Percentiles rank a stretch among this genome's conserved stretches.
Evolutionary conservation across 2,888 invertebrate genomes (phyloP).

Genomic region (Smittia sp.): DNA sequence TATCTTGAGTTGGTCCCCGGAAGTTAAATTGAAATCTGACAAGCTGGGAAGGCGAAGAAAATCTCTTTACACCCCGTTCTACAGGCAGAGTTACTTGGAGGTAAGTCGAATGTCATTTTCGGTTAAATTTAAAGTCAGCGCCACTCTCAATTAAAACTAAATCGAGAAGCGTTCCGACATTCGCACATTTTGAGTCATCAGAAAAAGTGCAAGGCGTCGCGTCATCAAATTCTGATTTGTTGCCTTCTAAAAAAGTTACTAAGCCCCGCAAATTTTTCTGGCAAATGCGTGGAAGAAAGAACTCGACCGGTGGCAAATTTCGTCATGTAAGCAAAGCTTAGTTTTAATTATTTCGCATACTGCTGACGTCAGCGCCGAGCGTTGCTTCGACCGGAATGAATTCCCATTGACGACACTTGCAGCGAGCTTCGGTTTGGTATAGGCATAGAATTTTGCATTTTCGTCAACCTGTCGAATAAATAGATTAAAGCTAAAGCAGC

Average conservation of each 20-base stretch:
- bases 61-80: constrained; percentile 31
- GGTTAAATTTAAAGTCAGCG: too few relatives aligned
- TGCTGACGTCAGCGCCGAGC: too few relatives aligned
- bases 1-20: neutral
- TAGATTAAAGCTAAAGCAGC: constrained; percentile 36
- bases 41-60: constrained; percentile 41
- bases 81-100: constrained; percentile 28
- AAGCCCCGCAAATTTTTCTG: too few relatives aligned
- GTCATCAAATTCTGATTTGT: too few relatives aligned
- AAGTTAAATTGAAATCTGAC: constrained; percentile 20
- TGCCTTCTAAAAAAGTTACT: too few relatives aligned
- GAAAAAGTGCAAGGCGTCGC: too few relatives aligned
- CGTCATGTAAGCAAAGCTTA: neutral
- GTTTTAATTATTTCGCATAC: neutral
- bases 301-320: neutral
- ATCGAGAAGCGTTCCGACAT: too few relatives aligned
- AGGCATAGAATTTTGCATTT: constrained; percentile 11
- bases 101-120: constrained; percentile 9
- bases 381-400: too few relatives aligned
- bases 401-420: too few relatives aligned
- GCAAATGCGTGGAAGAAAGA: neutral
- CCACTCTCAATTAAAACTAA: too few relatives aligned
- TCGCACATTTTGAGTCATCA: too few relatives aligned
- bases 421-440: neutral
- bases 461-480: neutral